Evolutionary conservation across 2,797 vertebrate genomes (phyloP).

Genomic region (Pitangus sulphuratus): DNA sequence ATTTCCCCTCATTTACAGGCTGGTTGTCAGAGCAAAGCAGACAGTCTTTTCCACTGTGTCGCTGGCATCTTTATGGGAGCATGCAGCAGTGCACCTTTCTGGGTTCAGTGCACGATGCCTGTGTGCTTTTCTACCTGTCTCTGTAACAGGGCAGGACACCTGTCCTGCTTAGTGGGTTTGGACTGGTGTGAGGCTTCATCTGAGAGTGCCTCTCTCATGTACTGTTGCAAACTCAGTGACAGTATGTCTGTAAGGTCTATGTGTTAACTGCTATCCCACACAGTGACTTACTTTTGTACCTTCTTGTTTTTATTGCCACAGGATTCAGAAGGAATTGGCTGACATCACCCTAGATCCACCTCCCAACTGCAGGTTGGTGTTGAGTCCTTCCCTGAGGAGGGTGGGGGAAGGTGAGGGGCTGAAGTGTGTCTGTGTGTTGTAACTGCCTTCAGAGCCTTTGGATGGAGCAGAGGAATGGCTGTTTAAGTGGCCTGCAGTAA

Average conservation of each 20-base stretch:
- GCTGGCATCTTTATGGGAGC: neutral
- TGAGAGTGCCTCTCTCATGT: neutral
- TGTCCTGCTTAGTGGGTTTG: neutral
- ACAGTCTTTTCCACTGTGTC: neutral
- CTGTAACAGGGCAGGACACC: neutral
- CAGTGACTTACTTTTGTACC: constrained; percentile 48
- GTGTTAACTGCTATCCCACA: neutral
- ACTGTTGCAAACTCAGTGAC: neutral
- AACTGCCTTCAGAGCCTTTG: neutral
- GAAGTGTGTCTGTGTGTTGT: neutral
- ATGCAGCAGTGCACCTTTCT: neutral
- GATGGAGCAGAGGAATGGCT: neutral
- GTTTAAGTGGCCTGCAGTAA: neutral
- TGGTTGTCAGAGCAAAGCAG: neutral
- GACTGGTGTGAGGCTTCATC: neutral
- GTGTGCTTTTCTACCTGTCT: neutral
- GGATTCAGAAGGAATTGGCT: constrained; percentile 97
- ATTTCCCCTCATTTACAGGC: neutral
- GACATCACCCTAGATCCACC: constrained; percentile 96
- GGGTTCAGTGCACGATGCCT: fast-evolving
- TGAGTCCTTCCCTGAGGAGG: neutral
- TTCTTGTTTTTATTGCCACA: constrained; percentile 63
- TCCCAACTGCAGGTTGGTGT: constrained; percentile 92
- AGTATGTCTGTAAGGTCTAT: neutral
- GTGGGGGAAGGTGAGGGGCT: neutral